Evolutionary conservation across 53 echinoderm and acorn worm species (phyloP), one percentile per base, ranked within the genome.

Genomic region (Crossaster papposus): DNA sequence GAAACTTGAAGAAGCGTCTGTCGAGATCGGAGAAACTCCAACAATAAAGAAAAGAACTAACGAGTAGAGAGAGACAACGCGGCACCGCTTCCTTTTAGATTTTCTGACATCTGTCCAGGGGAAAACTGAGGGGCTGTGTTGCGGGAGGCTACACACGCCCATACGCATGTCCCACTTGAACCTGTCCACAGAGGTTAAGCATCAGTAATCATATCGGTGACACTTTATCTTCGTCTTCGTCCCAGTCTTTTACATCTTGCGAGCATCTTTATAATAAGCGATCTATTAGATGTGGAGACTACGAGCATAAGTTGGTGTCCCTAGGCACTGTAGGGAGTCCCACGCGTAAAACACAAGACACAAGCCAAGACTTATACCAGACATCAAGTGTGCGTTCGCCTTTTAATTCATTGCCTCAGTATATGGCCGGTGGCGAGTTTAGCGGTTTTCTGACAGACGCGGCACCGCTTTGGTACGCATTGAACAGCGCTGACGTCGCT

Each of bases 341-440:
- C 70, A 13, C 83, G 83, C 26, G 75, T 78, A 37, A 83, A 83
- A 83, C 83, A 50, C 83, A 44, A 83, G 83, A 83, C 83, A 38
- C 75, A 14, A 35, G 83, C 38, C 36, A 83, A 29, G 37, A 70
- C 34, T 65, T 65, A 64, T 36, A 58, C 58, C 44, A 65, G 65
- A 83, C 37, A 65, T 37, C 83, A 29, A 15, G 65, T 44, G 68
- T 36, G 83, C 44, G 68, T 68, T 83, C 38, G 50, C 37, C 65
- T 37, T 83, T 68, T 82, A 22, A 65, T 33, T 50, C 65, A 70
- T 83, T 33, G 13, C 29, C 8, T 26, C 37, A 9, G 83, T 64
- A 9, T 0, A 7, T 23, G n/a, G 83, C 83, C 83, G 65, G 6
- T 38, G 83, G 83, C 34, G 22, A 32, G 12, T 14, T 71, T 71